Base-by-base conservation (phyloP, 2,888 invertebrate genomes). In the Helleia helle region DNA sequence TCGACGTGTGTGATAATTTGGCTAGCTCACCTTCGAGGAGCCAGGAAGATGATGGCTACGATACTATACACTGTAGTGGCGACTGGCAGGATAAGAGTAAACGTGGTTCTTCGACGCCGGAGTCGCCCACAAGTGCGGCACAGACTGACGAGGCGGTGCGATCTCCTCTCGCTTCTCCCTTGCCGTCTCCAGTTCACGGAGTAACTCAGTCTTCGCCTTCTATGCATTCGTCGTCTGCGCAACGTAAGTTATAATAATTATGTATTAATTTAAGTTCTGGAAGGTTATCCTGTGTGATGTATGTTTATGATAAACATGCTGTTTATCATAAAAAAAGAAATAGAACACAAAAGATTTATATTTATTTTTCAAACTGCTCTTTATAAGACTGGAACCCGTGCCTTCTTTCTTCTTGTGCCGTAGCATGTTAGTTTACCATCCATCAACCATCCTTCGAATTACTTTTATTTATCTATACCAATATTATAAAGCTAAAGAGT, bases 91-190 rank as follows among this genome's bases (percentile, higher is more conserved):
- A 74, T 36, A 76, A 73, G 59, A 58, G 51, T 39, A 72, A 70
- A 49, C 68, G 79, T 13, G 71, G 75, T 26, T 79, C 84, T 34
- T 80, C 80, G 15, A 80, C 83, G 28, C 80, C 81, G 1, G 79
- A 79, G 49, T 70, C 71, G 15, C 65, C 71, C 40, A 59, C 60
- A 26, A 59, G 59, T 46, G 62, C 58, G 29, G 60, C 56, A 13
- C 70, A 66, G 41, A 52, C 56, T 47, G 74, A 66, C 41, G 71
- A 65, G 25, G 55, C 53, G 11, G 48, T 62, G 24, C 64, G 58
- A 31, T 74, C 81, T n/a, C 75, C 74, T 29, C 62, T 77, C 17
- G 61, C 65, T 38, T 73, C 83, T 13, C 80, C 80, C 17, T 55
- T 68, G 43, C 71, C 70, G 14, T 81, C 81, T 17, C 81, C 83